Percentiles rank a stretch among this genome's conserved stretches.
These are phyloP conservation scores for Halotydeus destructor DNA, from an alignment of 1,140 invertebrate species.

Conservation along the genomic window DNA sequence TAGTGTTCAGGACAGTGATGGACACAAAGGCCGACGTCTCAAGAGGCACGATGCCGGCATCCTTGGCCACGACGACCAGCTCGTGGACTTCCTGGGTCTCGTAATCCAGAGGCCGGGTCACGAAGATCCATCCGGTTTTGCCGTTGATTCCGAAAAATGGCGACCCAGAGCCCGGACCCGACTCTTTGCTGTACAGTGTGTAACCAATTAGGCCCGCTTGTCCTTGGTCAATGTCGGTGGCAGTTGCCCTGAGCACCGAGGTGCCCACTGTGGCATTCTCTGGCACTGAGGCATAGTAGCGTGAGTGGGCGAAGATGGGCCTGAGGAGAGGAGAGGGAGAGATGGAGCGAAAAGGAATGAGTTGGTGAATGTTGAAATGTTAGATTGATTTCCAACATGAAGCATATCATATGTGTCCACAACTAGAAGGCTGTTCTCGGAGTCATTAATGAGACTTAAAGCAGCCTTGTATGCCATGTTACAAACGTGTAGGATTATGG, in stretches of 20 bases:
- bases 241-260: conserved; percentile 86
- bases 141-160: conserved; percentile 47
- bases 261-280: conserved; percentile 64
- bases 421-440: too few species aligned
- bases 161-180: neutral
- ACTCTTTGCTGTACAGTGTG: conserved; percentile 13
- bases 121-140: conserved; percentile 67
- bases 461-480: neutral
- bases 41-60: conserved; percentile 44
- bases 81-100: conserved; percentile 69
- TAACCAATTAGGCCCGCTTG: conserved; percentile 86
- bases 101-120: conserved; percentile 57
- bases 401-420: too few species aligned
- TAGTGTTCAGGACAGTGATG: conserved; percentile 71
- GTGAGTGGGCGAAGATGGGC: conserved; percentile 83
- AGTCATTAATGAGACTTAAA: neutral
- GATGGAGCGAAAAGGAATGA: conserved; percentile 75
- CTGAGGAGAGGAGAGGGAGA: conserved; percentile 27
- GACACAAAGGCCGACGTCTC: conserved; percentile 41
- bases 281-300: conserved; percentile 75
- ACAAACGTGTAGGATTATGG: neutral
- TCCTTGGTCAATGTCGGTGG: conserved; percentile 79
- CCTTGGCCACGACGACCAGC: conserved; percentile 78
- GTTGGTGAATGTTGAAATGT: conserved; percentile 28
- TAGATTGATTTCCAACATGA: too few species aligned